Base-by-base conservation (phyloP, 1,140 invertebrate species). In the Drosophila oshimai region DNA sequence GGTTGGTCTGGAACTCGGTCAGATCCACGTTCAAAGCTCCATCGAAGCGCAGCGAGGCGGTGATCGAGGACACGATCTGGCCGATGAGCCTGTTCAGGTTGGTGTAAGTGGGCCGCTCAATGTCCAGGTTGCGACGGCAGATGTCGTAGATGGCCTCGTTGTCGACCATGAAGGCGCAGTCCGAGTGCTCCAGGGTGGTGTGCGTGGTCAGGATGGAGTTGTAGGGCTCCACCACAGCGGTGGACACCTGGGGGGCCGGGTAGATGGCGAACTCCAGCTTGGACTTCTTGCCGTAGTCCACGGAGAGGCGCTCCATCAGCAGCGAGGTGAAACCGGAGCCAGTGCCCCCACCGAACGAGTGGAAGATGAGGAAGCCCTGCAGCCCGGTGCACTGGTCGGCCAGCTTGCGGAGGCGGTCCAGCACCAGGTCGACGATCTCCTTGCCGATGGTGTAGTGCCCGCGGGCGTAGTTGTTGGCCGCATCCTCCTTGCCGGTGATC, bases 201-300 rank as follows among this genome's bases (percentile, higher is more conserved):
- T 41, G 39, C 18, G 39, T 41, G 5, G 39, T 41, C 18, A 41
- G 39, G 39, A 41, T 41, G 18, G 39, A 41, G 20, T 41, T 41
- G 39, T 41, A 41, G 39, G 39, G 39, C 39, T 41, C 39, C 39
- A 41, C 39, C 6, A 41, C 39, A 6, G 39, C 39, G 18, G 39
- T 41, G 39, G 39, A 41, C 39, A 41, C 39, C n/a, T 41, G 39
- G 2, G 39, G 39, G 0, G 39, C 39, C 2, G 39, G 39, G 39
- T 41, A 41, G 1, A 41, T 6, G n/a, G 39, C 39, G 18, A 41
- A 41, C 39, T 41, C 39, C 39, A 41, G 39, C 39, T 41, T 41
- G n/a, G 39, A 41, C 39, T 41, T 41, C 39, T 41, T 41, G 10
- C 39, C 39, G 20, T 41, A 41, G 39, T 41, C 39, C 18, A 41